Evolutionary conservation across 23 tunicate genomes (phyloP).

Genomic region (Ciona savignyi): DNA sequence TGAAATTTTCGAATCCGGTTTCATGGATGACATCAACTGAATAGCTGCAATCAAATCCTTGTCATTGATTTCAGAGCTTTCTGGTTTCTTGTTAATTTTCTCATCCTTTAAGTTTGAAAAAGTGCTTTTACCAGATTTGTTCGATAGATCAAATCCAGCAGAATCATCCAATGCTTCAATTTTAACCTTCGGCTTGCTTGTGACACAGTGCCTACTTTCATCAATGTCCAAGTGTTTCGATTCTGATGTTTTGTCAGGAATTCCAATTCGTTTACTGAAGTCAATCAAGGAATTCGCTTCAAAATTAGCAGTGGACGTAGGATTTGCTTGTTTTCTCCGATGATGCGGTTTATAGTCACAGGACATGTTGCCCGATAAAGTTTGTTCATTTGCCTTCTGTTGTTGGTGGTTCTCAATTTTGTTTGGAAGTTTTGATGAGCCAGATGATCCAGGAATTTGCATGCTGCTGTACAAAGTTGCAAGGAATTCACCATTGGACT

Average conservation of each 20-base stretch:
- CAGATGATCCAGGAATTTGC: slow-evolving; percentile 11
- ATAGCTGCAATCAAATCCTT: background rate
- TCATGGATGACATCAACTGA: background rate
- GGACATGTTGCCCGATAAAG: too few relatives aligned
- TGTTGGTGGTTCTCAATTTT: background rate
- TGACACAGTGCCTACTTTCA: background rate
- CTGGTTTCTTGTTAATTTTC: background rate
- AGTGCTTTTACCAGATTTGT: background rate
- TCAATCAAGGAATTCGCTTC: background rate
- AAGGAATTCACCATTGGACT: slow-evolving; percentile 21
- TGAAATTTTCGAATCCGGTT: background rate
- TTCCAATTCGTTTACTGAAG: background rate
- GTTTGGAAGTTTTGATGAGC: slow-evolving; percentile 2
- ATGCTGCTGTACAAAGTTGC: slow-evolving; percentile 43
- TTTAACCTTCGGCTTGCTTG: background rate
- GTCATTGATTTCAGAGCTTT: background rate
- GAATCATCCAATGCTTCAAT: background rate
- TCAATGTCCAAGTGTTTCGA: background rate
- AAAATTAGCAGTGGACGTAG: slow-evolving; percentile 10
- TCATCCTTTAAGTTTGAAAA: background rate
- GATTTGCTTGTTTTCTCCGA: slow-evolving; percentile 35
- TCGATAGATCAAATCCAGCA: background rate
- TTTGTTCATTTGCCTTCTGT: too few relatives aligned
- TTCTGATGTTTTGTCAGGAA: background rate
- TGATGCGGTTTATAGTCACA: background rate